Conservation (phyloP, 1,140 invertebrate genomes). For the Telenomus remus region DNA sequence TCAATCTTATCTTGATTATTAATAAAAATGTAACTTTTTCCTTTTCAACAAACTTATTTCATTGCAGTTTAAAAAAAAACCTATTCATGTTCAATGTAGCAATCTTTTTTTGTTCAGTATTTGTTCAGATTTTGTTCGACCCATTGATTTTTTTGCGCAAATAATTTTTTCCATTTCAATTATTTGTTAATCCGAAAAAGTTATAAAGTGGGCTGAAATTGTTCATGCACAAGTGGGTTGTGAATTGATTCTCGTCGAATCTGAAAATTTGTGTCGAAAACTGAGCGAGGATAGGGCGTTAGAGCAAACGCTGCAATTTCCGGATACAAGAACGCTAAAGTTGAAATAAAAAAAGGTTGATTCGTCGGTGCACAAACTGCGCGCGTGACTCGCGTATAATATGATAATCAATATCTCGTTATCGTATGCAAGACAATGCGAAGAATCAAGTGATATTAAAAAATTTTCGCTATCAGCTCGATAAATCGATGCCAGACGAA, state of each 20-base stretch:
- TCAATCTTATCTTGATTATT: too few species aligned
- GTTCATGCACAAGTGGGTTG: conserved; percentile 19
- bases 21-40: too few species aligned
- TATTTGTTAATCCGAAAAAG: background rate
- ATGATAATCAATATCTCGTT: conserved; percentile 55
- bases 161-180: conserved; percentile 22
- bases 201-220: background rate
- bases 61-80: too few species aligned
- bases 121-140: too few species aligned
- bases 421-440: conserved; percentile 48
- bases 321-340: conserved; percentile 18
- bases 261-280: conserved; percentile 28
- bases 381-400: conserved; percentile 44
- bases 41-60: too few species aligned
- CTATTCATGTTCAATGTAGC: too few species aligned
- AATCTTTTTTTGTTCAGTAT: too few species aligned
- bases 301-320: conserved; percentile 37
- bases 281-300: conserved; percentile 14
- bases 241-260: conserved; percentile 23
- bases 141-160: too few species aligned
- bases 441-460: conserved; percentile 30
- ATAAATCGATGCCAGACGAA: too few species aligned
- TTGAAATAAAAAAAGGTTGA: conserved; percentile 21
- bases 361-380: conserved; percentile 30
- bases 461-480: background rate